phyloP scores from a whole-genome alignment of 2,888 invertebrate species.

The Scaptomyza parva region DNA sequence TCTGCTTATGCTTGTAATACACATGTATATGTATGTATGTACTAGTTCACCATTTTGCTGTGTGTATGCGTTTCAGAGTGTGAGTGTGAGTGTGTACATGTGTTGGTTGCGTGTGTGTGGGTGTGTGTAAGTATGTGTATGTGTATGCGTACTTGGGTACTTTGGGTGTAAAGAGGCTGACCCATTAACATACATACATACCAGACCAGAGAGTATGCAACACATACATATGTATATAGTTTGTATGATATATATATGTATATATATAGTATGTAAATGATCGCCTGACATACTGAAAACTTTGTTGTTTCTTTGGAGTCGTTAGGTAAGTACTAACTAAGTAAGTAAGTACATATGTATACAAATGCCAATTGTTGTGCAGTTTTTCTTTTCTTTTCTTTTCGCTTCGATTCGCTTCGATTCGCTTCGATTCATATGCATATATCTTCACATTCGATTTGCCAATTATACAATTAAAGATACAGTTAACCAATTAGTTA shows the following conservation, averaged over 20 bases:
- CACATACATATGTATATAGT: constrained; percentile 1
- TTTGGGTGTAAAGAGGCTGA: not conserved
- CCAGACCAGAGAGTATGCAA: no score
- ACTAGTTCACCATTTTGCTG: constrained; percentile 15
- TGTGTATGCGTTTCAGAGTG: constrained; percentile 16
- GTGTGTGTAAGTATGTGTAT: constrained; percentile 8
- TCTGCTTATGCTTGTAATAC: constrained; percentile 6
- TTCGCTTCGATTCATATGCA: constrained; percentile 19
- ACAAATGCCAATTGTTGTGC: constrained; percentile 59
- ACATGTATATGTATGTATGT: not conserved
- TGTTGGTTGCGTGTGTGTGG: constrained; percentile 10
- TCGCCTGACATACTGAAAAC: constrained; percentile 9
- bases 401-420: no score
- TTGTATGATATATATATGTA: not conserved
- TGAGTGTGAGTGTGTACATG: constrained; percentile 8
- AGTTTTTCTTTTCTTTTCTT: not conserved
- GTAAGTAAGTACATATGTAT: constrained; percentile 28
- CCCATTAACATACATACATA: not conserved
- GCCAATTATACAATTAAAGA: constrained; percentile 14
- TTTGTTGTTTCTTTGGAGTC: constrained; percentile 1
- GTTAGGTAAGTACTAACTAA: constrained; percentile 14
- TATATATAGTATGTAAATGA: not conserved
- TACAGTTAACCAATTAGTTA: constrained; percentile 6
- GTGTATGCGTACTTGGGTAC: constrained; percentile 13
- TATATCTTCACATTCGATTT: constrained; percentile 19